Percentiles rank a stretch among this genome's conserved stretches.
Evolutionary conservation across 1,140 invertebrate genomes (phyloP).

Genomic region (Charaxes varanes): DNA sequence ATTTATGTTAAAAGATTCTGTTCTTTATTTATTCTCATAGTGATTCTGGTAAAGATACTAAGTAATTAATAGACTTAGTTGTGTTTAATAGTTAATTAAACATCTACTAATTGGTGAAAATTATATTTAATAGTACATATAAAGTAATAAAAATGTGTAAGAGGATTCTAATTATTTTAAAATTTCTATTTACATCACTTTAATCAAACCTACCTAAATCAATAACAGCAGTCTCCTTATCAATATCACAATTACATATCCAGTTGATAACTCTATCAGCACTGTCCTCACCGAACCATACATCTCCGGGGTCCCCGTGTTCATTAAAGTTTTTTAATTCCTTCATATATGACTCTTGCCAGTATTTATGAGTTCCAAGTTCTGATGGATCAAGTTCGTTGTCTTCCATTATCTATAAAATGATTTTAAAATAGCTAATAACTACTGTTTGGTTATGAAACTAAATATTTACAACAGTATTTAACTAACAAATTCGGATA

Average conservation of each 20-base stretch:
- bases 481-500: no score
- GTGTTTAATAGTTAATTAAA: no score
- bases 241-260: slow-evolving; percentile 64
- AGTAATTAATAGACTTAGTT: no score
- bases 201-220: slow-evolving; percentile 75
- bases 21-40: no score
- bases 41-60: no score
- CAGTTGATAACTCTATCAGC: slow-evolving; percentile 83
- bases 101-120: no score
- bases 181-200: background rate
- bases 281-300: slow-evolving; percentile 94
- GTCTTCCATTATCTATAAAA: slow-evolving; percentile 31
- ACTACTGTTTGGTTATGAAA: background rate
- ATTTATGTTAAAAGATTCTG: no score
- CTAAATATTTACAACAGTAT: background rate
- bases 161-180: no score
- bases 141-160: no score
- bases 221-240: slow-evolving; percentile 73
- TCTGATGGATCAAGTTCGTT: slow-evolving; percentile 81
- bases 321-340: slow-evolving; percentile 89
- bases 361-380: slow-evolving; percentile 88
- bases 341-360: slow-evolving; percentile 86
- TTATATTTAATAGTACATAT: no score
- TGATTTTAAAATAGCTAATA: background rate
- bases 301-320: slow-evolving; percentile 91